phyloP scores from a whole-genome alignment of 2,113 vertebrate species.

The Piprites chloris region DNA sequence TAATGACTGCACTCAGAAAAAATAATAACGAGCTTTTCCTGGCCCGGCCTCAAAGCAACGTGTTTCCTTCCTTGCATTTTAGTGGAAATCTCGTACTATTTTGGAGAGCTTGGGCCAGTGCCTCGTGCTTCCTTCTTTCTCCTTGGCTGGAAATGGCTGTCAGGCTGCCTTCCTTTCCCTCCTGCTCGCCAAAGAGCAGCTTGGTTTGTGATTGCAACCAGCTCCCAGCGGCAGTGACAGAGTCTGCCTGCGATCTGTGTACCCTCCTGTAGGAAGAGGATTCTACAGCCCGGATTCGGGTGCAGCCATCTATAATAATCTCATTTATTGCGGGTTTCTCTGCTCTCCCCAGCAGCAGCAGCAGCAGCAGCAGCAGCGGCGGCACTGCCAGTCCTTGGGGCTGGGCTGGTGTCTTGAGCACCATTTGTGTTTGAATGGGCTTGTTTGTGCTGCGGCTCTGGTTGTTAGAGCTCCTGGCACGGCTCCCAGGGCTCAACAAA shows the following conservation, averaged over 20 bases:
- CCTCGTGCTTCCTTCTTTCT: not conserved
- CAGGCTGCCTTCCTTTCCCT: not conserved
- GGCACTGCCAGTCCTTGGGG: not conserved
- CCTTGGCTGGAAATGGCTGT: not conserved
- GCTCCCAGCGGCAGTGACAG: not conserved
- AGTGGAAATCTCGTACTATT: not conserved
- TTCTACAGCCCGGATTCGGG: not conserved
- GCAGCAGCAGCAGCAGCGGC: not conserved
- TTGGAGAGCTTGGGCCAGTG: not conserved
- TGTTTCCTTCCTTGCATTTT: slow-evolving; percentile 55
- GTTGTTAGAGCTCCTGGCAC: not conserved
- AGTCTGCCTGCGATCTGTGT: not conserved
- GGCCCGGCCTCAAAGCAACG: not conserved
- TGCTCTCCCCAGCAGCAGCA: not conserved
- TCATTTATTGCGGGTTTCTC: not conserved
- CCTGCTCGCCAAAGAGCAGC: not conserved
- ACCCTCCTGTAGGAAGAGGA: not conserved
- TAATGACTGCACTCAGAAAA: not conserved
- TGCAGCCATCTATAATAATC: not conserved
- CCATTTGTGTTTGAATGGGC: not conserved
- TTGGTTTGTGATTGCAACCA: not conserved
- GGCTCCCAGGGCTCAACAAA: not conserved
- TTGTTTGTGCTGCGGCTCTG: not conserved
- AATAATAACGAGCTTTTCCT: slow-evolving; percentile 29
- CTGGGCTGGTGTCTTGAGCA: not conserved